Conservation (phyloP, 2,888 invertebrate genomes). For the Cheilosia scutellata region DNA sequence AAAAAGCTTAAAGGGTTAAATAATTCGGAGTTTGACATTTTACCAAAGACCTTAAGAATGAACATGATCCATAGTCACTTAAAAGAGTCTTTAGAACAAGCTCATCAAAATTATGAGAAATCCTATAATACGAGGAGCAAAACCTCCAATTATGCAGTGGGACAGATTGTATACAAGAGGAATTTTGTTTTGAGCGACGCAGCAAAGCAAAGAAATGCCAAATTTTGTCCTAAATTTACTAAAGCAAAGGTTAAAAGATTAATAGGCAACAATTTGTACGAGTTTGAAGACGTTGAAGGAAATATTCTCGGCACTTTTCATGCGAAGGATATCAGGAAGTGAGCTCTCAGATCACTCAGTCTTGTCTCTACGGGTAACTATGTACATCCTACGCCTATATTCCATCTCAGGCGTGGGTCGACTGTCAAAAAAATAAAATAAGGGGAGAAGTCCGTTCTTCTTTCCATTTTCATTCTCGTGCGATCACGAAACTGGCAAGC, state of each 20-base stretch:
- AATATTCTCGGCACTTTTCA: not conserved
- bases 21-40: slow-evolving; percentile 7
- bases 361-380: too few species aligned
- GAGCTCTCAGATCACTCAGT: too few species aligned
- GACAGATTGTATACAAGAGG: not conserved
- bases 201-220: not conserved
- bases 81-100: not conserved
- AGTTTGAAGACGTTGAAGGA: not conserved
- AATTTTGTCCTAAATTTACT: slow-evolving; percentile 17
- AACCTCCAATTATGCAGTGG: too few species aligned
- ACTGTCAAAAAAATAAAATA: too few species aligned
- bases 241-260: not conserved
- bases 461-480: too few species aligned
- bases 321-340: not conserved
- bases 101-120: too few species aligned
- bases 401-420: too few species aligned
- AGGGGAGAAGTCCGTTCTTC: too few species aligned
- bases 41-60: slow-evolving; percentile 7
- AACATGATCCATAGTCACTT: slow-evolving; percentile 1
- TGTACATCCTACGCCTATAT: too few species aligned
- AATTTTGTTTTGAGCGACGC: not conserved
- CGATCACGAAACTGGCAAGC: too few species aligned
- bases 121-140: not conserved
- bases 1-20: not conserved
- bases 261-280: not conserved